Evolutionary conservation across 2,113 vertebrate species (phyloP), one percentile per base, ranked within the genome.

Genomic region (Micronycteris hirsuta): DNA sequence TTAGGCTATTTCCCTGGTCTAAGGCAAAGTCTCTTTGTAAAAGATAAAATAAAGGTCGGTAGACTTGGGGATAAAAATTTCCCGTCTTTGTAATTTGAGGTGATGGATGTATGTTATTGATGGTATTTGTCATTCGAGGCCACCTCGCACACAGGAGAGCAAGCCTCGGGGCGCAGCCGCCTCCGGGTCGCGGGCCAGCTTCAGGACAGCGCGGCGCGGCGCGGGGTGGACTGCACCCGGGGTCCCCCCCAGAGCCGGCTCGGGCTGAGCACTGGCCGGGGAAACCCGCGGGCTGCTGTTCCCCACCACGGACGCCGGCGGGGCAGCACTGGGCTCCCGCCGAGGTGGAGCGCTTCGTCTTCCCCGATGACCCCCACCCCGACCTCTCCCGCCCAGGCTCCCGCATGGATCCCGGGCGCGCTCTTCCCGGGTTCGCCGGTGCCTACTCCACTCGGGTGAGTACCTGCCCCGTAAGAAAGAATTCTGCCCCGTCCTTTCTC

Each of bases 391-490:
- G 33, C 36, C 38, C 16, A 10, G 65, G 74, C 81, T 33, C 65
- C 70, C 0, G 36, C 38, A 38, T 20, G 8, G 11, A 78, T 24
- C 43, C 2, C 11, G 10, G 47, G 86, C 33, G 82, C 33, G 24
- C 49, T 63, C 14, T 26, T 20, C 31, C 8, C 3, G 43, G 56
- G 24, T 28, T 14, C 17, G 56, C 54, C 20, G 8, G 15, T 22
- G 65, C 41, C 73, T n/a, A 52, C 54, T 83, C 28, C 81, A 24
- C 73, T 14, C 26, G 19, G 94, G 95, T 95, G 93, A 97, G 96
- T 91, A 92, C n/a, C 52, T 71, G 88, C 56, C 71, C 24, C 10
- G 31, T 26, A 7, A 4, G 0, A 0, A 28, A 63, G 65, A 77
- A 31, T 28, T 16, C 63, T 12, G 7, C 28, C n/a, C 26, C 11